Evolutionary conservation across 1,140 invertebrate species (phyloP), one percentile per base, ranked within the genome.

Genomic region (Lucilia cuprina): DNA sequence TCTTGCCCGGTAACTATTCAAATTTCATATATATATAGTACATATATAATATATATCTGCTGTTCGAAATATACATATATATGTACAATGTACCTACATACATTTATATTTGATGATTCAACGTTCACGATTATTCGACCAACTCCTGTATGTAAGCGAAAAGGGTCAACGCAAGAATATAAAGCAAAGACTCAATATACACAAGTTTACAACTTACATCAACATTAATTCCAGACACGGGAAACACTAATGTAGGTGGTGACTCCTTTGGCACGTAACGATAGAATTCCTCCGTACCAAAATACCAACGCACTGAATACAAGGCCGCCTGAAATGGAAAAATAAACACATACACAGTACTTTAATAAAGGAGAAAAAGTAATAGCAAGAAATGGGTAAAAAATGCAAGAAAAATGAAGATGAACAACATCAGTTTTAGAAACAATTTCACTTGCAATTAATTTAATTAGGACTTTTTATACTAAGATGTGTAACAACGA

Each of bases 261-360:
- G 93, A 92, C 87, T 95, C 94, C 84, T 94, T 93, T 8, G 94
- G 94, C 86, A 95, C 94, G 87, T 93, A 96, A 85, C 95, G 92
- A 91, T 95, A 96, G 93, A 97, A 97, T 91, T 97, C 96, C 21
- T 93, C 93, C 74, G 95, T 94, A 65, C 94, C 94, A 77, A 94
- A 93, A 91, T 96, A 97, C 96, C 96, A 97, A 91, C 96, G 95
- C 86, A 97, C 95, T 2, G 95, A 95, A 89, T 97, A 97, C 3
- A 97, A 93, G 10, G 93, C 91, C 25, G 94, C 94, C 50, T 93
- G 92, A 34, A 86, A 65, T 17, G 30, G 65, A 84, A 10, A 49
- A 25, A 83, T 3, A 80, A 41, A 41, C 41, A 41, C 41, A 41
- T 41, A 41, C 41, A 55, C 55, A 82, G 14, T 50, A 60, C 5